A percentile compares a stretch with the other conserved stretches of the same genome.
These are phyloP conservation scores for Tupaia tana DNA, from an alignment of 2,113 vertebrate species.

Conservation along the genomic window DNA sequence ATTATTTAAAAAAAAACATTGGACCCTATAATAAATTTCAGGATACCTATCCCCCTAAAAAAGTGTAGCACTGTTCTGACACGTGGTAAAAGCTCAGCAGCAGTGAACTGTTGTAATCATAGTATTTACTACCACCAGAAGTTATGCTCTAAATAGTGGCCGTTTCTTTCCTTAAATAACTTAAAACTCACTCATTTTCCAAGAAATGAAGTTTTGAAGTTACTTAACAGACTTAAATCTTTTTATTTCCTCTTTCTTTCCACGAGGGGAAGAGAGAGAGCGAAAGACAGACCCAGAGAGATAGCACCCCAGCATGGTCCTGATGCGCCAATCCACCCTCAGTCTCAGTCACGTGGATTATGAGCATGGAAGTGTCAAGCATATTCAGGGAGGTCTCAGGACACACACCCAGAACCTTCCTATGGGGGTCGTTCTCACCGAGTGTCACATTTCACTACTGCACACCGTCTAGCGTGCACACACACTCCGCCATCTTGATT, in stretches of 20 bases:
- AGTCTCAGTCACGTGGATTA: no score
- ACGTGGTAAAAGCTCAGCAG: not conserved
- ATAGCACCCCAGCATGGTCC: no score
- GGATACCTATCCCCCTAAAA: no score
- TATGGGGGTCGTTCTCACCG: no score
- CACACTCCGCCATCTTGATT: not conserved
- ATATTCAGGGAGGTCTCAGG: no score
- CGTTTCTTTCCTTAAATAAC: not conserved
- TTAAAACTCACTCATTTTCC: not conserved
- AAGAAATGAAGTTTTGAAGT: not conserved
- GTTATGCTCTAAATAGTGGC: not conserved
- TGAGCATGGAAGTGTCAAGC: no score
- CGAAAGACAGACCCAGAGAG: not conserved
- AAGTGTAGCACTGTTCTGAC: not conserved
- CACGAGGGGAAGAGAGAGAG: not conserved
- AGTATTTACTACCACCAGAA: not conserved
- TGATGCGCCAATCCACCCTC: no score
- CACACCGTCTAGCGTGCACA: no score
- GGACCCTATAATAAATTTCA: no score
- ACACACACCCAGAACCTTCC: no score
- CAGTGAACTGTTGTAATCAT: not conserved
- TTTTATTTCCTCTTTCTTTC: not conserved
- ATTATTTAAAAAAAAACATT: no score
- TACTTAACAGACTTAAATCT: not conserved
- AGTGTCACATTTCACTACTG: no score